Conservation (phyloP, 2,797 vertebrate genomes). For the Sebastes nivosus region DNA sequence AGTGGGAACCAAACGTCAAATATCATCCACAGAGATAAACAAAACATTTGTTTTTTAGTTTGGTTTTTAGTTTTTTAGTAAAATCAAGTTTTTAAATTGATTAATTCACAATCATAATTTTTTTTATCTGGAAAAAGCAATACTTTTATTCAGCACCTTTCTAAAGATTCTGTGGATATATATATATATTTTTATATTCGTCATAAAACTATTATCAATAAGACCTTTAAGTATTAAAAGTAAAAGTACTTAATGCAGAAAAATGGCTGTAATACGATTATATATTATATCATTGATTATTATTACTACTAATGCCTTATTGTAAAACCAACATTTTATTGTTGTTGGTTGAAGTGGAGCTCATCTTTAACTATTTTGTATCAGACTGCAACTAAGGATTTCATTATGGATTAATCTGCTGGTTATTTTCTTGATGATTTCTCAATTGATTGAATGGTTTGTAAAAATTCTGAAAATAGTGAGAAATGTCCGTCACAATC, state of each 20-base stretch:
- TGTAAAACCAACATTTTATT: neutral
- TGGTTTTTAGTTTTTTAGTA: no score
- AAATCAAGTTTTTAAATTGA: no score
- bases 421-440: neutral
- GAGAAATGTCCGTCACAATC: neutral
- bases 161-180: no score
- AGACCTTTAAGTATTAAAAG: accelerated
- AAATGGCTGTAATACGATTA: neutral
- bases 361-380: neutral
- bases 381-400: neutral
- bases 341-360: neutral
- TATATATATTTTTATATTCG: no score
- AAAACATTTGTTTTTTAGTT: no score
- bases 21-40: no score
- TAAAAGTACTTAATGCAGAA: neutral
- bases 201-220: no score
- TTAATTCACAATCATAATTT: no score
- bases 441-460: neutral
- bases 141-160: no score
- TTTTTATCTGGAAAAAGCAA: no score
- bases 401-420: neutral
- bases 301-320: neutral
- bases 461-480: neutral
- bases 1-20: no score
- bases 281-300: neutral